Percentiles rank a stretch among this genome's conserved stretches.
These are phyloP conservation scores for Bembecia ichneumoniformis DNA, from an alignment of 2,888 invertebrate genomes.

Conservation along the genomic window DNA sequence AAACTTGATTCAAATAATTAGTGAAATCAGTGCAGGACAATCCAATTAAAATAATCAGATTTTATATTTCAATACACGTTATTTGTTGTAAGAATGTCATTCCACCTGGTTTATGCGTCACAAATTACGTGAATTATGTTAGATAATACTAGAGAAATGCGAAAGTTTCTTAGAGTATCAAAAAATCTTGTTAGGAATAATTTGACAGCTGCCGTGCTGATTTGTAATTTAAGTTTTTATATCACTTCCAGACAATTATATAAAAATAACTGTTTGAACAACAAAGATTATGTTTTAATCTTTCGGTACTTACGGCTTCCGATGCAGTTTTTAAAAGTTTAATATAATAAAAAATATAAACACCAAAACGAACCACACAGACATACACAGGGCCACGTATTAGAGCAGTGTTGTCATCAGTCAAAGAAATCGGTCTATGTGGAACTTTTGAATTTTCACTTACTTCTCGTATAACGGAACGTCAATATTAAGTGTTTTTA, in stretches of 20 bases:
- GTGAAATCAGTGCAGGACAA: not conserved
- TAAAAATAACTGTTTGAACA: constrained; percentile 10
- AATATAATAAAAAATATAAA: constrained; percentile 62
- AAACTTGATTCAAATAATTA: not conserved
- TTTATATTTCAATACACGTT: not conserved
- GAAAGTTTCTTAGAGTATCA: constrained; percentile 11
- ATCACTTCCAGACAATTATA: constrained; percentile 11
- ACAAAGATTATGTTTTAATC: constrained; percentile 9
- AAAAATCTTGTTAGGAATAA: constrained; percentile 20
- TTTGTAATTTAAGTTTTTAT: constrained; percentile 25
- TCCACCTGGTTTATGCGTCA: not conserved
- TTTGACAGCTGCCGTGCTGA: constrained; percentile 49
- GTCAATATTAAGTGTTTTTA: not conserved
- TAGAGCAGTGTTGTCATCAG: constrained; percentile 57
- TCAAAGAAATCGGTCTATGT: constrained; percentile 48
- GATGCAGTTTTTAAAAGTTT: constrained; percentile 32
- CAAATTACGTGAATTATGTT: not conserved
- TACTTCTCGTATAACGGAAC: constrained; percentile 9
- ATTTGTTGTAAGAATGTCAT: not conserved
- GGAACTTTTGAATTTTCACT: constrained; percentile 59
- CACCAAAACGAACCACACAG: constrained; percentile 49
- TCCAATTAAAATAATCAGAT: not conserved
- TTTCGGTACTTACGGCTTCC: constrained; percentile 51
- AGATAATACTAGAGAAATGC: constrained; percentile 1
- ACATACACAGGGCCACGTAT: constrained; percentile 63